Conservation (phyloP, 2,113 vertebrate genomes). For the Suncus etruscus region DNA sequence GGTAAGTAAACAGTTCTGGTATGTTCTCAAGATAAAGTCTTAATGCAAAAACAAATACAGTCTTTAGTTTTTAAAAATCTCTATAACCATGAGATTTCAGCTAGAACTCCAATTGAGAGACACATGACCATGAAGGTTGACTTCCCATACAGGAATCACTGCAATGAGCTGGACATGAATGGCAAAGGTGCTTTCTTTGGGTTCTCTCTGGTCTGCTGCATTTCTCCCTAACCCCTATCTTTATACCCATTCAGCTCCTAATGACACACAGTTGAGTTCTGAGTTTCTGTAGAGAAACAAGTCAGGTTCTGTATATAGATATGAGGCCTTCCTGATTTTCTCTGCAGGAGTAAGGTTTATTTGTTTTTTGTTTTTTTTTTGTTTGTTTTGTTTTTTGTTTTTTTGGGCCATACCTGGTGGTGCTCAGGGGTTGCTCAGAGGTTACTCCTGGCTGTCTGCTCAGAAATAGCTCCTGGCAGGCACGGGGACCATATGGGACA, state of each 20-base stretch:
- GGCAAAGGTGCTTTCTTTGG: background rate
- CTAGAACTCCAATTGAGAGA: background rate
- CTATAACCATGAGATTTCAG: conserved; percentile 13
- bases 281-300: background rate
- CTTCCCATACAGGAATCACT: background rate
- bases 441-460: too few species aligned
- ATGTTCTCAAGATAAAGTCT: too few species aligned
- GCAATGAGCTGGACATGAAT: background rate
- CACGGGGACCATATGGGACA: too few species aligned
- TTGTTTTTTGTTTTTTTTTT: too few species aligned
- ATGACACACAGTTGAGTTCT: background rate
- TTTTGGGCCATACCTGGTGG: too few species aligned
- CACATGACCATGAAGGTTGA: background rate
- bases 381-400: too few species aligned
- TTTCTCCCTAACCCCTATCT: background rate
- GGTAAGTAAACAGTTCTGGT: too few species aligned
- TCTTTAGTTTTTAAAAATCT: background rate
- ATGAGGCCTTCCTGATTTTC: background rate
- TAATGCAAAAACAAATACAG: too few species aligned
- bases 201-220: fast-evolving
- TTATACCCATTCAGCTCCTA: background rate
- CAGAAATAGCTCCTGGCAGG: too few species aligned
- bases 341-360: too few species aligned
- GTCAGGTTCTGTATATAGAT: background rate
- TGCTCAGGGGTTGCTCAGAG: too few species aligned